Evolutionary conservation across 30 jellyfish, hydroid and myxozoan genomes (phyloP), one percentile per base, ranked within the genome.

Genomic region (Aurelia aurita): DNA sequence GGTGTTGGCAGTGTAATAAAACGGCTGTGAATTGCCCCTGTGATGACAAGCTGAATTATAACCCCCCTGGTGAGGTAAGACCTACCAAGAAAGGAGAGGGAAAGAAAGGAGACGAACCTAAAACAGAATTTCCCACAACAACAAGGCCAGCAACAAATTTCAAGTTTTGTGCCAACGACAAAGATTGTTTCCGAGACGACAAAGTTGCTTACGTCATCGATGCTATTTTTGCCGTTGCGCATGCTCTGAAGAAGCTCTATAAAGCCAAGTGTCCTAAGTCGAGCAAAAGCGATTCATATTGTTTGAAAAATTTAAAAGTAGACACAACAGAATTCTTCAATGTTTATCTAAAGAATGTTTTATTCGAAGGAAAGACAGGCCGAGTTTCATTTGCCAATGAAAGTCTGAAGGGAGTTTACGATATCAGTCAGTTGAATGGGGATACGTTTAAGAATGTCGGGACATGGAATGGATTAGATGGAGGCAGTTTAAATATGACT

Each of bases 201-300:
- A 85, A 85, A 55, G 78, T 92, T 15, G 87, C 96, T 10, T 87
- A 85, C 72, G 90, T 82, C 39, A 92, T 92, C 34, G 98, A 92
- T 73, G 96, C 98, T 9, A 89, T 92, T 4, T 92, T 80, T 39
- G 94, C 98, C 23, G 76, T 77, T 58, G 98, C 98, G 34, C 58
- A 77, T 65, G 98, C 98, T 23, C 69, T 87, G 35, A 94, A 74
- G 51, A 61, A 65, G 53, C 79, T 84, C 15, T 58, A 45, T 26
- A 45, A 67, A 3, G 81, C 75, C 26, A 72, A 77, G 27, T 78
- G 90, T 49, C 84, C 84, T n/a, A 20, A 39, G 34, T 29, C 57
- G 39, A 76, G 29, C 49, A 79, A 77, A 31, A 79, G 61, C 66
- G 53, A 54, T 19, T 15, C 66, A 6, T 13, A 23, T 71, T 84